Percentiles rank a stretch among this genome's conserved stretches.
Conservation (phyloP, 2,113 vertebrate species). For the Chaetodon auriga region DNA sequence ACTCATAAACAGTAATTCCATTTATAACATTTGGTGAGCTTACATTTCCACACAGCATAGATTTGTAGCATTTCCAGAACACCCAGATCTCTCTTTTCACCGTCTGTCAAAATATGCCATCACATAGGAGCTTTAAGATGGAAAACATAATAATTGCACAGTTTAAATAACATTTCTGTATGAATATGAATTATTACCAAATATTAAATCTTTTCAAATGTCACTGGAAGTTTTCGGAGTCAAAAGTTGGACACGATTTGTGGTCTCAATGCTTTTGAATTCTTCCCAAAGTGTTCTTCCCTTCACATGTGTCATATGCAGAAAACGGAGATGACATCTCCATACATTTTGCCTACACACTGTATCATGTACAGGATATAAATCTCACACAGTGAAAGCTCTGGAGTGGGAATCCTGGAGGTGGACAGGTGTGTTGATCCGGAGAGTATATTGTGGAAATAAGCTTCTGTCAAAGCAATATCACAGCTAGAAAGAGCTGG, state of each 20-base stretch:
- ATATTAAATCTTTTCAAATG: neutral
- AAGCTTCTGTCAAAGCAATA: slow-evolving; percentile 66
- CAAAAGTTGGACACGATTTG: neutral
- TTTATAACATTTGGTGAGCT: slow-evolving; percentile 29
- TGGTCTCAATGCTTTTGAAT: neutral
- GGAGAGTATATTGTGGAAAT: slow-evolving; percentile 58
- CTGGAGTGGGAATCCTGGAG: slow-evolving; percentile 70
- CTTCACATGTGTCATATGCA: slow-evolving; percentile 22
- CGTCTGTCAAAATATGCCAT: neutral
- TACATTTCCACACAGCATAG: slow-evolving; percentile 10
- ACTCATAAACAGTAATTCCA: slow-evolving; percentile 46
- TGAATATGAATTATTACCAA: neutral
- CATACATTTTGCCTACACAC: slow-evolving; percentile 52
- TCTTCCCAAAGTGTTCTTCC: slow-evolving; percentile 14
- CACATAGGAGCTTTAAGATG: neutral
- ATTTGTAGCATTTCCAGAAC: slow-evolving; percentile 9
- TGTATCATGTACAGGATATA: slow-evolving; percentile 43
- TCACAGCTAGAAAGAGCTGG: slow-evolving; percentile 29
- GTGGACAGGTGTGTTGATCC: slow-evolving; percentile 69
- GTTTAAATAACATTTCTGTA: neutral
- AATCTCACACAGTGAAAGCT: slow-evolving; percentile 35
- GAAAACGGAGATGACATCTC: slow-evolving; percentile 64
- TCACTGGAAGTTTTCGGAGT: neutral
- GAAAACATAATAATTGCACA: neutral
- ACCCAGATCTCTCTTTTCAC: neutral